Percentiles rank a stretch among this genome's conserved stretches.
Conservation (phyloP, 2,888 invertebrate genomes). For the Lepetodrilus schrolli region DNA sequence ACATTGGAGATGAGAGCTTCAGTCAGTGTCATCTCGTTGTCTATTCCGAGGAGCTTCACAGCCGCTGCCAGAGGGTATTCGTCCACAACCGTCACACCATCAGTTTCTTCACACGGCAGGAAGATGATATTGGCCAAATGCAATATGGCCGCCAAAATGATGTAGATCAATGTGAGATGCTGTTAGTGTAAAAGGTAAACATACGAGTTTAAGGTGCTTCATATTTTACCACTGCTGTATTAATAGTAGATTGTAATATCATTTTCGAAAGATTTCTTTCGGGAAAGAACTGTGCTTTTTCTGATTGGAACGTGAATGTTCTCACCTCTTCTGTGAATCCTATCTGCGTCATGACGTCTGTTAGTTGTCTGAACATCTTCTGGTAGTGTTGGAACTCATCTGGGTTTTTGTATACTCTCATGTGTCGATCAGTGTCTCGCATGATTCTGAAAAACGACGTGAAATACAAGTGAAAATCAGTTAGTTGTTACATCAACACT, state of each 20-base stretch:
- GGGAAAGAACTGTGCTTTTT: too few species aligned
- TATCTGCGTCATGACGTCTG: conserved; percentile 59
- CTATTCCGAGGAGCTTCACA: conserved; percentile 59
- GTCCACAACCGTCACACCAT: conserved; percentile 63
- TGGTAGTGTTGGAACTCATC: conserved; percentile 59
- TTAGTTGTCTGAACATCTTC: conserved; percentile 60
- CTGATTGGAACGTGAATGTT: too few species aligned
- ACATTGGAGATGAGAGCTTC: conserved; percentile 61
- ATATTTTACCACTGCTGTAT: too few species aligned
- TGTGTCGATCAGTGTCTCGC: conserved; percentile 50
- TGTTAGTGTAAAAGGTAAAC: conserved; percentile 38
- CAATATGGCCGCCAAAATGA: conserved; percentile 64
- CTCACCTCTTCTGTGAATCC: conserved; percentile 66
- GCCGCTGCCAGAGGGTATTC: conserved; percentile 63
- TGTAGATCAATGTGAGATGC: conserved; percentile 64
- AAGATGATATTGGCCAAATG: conserved; percentile 68
- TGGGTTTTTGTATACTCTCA: conserved; percentile 52
- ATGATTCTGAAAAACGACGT: conserved; percentile 53
- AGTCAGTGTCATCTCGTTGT: conserved; percentile 57
- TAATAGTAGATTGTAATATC: too few species aligned
- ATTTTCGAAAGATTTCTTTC: too few species aligned
- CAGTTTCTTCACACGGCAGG: conserved; percentile 61
- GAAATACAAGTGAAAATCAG: too few species aligned
- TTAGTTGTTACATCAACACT: too few species aligned
- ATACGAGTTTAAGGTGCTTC: too few species aligned